Percentiles rank a stretch among this genome's conserved stretches.
Evolutionary conservation across 2,113 vertebrate genomes (phyloP).

Genomic region (Podilymbus podiceps): DNA sequence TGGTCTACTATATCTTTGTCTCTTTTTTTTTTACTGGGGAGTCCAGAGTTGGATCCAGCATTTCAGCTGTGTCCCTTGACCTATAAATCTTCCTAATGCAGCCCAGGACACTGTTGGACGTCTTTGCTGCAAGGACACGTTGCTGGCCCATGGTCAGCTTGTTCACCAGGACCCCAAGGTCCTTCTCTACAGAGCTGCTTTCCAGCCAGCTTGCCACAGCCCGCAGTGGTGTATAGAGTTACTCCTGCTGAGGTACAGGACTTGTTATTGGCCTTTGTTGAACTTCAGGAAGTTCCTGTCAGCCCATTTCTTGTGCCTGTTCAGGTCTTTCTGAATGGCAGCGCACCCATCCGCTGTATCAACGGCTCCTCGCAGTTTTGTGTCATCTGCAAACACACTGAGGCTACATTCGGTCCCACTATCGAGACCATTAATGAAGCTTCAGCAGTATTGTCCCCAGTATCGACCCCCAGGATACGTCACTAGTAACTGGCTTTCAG

Average conservation of each 20-base stretch:
- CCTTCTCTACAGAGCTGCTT: neutral
- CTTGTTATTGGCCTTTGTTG: neutral
- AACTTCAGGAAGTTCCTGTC: neutral
- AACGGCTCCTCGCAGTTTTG: neutral
- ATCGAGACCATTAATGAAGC: neutral
- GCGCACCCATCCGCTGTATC: neutral
- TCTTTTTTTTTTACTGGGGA: neutral
- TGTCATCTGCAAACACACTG: neutral
- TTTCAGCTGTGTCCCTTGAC: neutral
- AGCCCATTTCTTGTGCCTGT: neutral
- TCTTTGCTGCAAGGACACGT: neutral
- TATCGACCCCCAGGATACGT: fast-evolving
- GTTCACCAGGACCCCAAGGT: neutral
- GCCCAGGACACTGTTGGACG: neutral
- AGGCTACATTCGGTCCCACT: neutral
- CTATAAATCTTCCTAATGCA: neutral
- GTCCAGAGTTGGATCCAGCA: neutral
- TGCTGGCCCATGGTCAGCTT: neutral
- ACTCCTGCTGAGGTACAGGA: neutral
- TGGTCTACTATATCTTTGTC: neutral
- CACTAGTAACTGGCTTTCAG: neutral
- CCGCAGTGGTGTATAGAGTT: neutral
- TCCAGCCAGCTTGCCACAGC: neutral
- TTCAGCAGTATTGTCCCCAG: neutral
- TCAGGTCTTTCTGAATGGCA: neutral